A percentile compares a stretch with the other conserved stretches of the same genome.
phyloP scores from a whole-genome alignment of 2,888 invertebrate genomes.

The Phalangium opilio region DNA sequence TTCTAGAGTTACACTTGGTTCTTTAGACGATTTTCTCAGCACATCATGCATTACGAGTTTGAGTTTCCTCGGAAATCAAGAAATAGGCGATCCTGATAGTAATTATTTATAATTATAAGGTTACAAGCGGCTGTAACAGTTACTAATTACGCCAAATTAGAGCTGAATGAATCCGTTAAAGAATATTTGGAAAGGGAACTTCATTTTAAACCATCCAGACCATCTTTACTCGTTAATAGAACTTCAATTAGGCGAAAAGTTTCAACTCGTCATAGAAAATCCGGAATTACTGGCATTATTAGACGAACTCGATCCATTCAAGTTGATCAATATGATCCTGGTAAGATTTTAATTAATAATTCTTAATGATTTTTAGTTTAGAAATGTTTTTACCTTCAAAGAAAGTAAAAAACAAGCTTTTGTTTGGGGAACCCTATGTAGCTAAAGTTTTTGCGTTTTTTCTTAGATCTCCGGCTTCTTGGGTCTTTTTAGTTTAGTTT shows the following conservation, averaged over 20 bases:
- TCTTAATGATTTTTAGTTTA: no score
- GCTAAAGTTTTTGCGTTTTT: constrained; percentile 1
- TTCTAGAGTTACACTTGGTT: constrained; percentile 77
- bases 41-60: constrained; percentile 96
- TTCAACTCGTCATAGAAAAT: constrained; percentile 19
- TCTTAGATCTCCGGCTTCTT: background rate
- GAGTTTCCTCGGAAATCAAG: constrained; percentile 83
- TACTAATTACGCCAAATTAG: no score
- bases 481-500: no score
- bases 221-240: constrained; percentile 6
- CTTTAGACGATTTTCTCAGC: constrained; percentile 81
- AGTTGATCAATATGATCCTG: constrained; percentile 41
- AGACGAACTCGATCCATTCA: constrained; percentile 86
- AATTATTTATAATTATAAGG: constrained; percentile 12
- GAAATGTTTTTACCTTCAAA: background rate
- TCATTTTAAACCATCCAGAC: constrained; percentile 47
- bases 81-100: constrained; percentile 67
- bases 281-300: constrained; percentile 66
- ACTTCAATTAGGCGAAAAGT: constrained; percentile 18
- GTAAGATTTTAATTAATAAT: constrained; percentile 22
- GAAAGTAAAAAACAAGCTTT: background rate
- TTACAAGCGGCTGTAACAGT: no score
- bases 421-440: background rate
- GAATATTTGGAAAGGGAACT: constrained; percentile 73
- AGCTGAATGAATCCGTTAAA: constrained; percentile 63